Evolutionary conservation across 2,888 invertebrate species (phyloP).

Genomic region (Ectobius pallidus): DNA sequence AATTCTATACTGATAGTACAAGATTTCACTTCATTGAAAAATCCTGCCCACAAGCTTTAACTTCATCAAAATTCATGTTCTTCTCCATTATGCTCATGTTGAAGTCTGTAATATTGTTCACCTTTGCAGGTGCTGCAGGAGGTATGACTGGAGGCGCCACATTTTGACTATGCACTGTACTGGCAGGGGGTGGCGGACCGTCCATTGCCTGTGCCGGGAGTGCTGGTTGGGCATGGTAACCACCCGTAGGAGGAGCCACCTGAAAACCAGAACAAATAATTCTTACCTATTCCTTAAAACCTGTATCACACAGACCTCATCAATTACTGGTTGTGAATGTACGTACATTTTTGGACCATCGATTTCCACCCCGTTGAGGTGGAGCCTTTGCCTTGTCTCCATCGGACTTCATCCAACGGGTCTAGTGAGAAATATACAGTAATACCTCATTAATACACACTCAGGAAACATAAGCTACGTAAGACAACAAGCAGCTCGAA

Average conservation of each 20-base stretch:
- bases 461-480: no score
- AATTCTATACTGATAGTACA: no score
- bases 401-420: neutral
- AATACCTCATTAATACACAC: no score
- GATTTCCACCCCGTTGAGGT: neutral
- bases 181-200: constrained; percentile 47
- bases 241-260: constrained; percentile 46
- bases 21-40: no score
- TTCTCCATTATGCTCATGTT: no score
- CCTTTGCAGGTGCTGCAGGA: constrained; percentile 81
- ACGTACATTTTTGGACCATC: neutral
- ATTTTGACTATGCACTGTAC: constrained; percentile 35
- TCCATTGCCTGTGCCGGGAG: constrained; percentile 59
- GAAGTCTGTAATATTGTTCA: no score
- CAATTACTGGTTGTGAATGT: neutral
- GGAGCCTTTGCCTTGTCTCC: neutral
- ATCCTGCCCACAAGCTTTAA: no score
- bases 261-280: constrained; percentile 19
- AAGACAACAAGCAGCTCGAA: no score
- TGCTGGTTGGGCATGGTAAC: constrained; percentile 56
- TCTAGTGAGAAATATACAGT: neutral
- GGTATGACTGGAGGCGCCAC: constrained; percentile 61
- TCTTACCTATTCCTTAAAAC: neutral
- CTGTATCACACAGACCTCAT: neutral
- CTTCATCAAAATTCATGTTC: no score